Percentiles rank a stretch among this genome's conserved stretches.
Conservation (phyloP, 1,140 invertebrate genomes). For the Delia radicum region DNA sequence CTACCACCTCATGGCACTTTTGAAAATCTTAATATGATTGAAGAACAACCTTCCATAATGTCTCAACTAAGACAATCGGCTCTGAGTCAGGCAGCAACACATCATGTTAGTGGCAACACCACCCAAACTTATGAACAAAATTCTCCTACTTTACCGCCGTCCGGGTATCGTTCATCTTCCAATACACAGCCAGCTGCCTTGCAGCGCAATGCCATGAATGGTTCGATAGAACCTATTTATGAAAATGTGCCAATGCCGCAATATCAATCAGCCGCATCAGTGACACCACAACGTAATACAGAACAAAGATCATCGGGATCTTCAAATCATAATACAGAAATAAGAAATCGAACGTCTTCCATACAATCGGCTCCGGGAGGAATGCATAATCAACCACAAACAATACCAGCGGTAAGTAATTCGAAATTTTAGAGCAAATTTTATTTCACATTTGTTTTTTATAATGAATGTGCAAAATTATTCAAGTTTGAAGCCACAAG, state of each 20-base stretch:
- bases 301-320: conserved; percentile 56
- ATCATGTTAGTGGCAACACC: conserved; percentile 8
- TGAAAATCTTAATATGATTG: conserved; percentile 63
- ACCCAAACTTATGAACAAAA: conserved; percentile 32
- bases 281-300: conserved; percentile 26
- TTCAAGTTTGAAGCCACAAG: no score
- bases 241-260: conserved; percentile 73
- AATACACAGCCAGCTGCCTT: conserved; percentile 33
- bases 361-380: conserved; percentile 68
- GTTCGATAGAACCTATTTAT: conserved; percentile 70
- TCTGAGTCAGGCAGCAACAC: conserved; percentile 42
- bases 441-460: no score
- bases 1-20: conserved; percentile 67
- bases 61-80: conserved; percentile 49
- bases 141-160: conserved; percentile 42
- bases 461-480: no score
- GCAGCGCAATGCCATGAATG: conserved; percentile 46
- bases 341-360: conserved; percentile 65
- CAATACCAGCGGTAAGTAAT: no score
- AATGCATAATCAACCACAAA: conserved; percentile 32
- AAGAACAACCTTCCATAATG: conserved; percentile 57
- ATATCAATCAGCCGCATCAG: conserved; percentile 44
- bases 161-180: conserved; percentile 43
- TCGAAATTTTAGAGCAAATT: no score
- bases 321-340: conserved; percentile 30